Evolutionary conservation across 2,113 vertebrate species (phyloP), one percentile per base, ranked within the genome.

Genomic region (Hirundichthys speculiger): DNA sequence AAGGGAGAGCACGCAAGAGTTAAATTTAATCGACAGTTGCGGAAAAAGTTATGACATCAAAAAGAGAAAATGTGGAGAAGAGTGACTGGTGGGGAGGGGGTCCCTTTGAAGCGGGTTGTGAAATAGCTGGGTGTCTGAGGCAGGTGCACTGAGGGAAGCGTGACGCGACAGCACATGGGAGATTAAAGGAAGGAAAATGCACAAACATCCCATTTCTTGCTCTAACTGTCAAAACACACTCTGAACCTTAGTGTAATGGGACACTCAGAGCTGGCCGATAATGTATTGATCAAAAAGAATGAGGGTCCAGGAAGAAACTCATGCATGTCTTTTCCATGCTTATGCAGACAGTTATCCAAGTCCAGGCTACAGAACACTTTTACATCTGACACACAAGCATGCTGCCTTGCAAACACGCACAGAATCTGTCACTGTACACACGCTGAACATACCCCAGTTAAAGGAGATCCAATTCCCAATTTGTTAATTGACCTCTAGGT

Each of bases 151-250:
- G 68, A 83, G 75, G 72, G 72, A 64, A 76, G 64, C 73, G 57
- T 9, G 58, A 59, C 14, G 53, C 42, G 8, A 12, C 62, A 54
- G 69, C 51, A 47, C 46, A 56, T 27, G 65, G 74, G 69, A 89
- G 85, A 91, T 90, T 79, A 86, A 88, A 89, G 80, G 66, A 38
- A 25, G n/a, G 3, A 1, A 43, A 5, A 40, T 47, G 43, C 68
- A 42, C 70, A 76, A 42, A 64, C 58, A 61, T 58, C 19, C 25
- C 65, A 57, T 68, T 48, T 63, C 48, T 52, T 24, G 22, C 53
- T 72, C 59, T 30, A 38, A 77, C 25, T 41, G 52, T 47, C 49
- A 66, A 9, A 41, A 63, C 51, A 62, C 40, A 75, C 64, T 46
- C 18, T 19, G 69, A 71, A 60, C 79, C 19, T 5, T 42, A 1